Conservation (phyloP, 2,797 vertebrate species). For the Heteromormyrus szaboi region DNA sequence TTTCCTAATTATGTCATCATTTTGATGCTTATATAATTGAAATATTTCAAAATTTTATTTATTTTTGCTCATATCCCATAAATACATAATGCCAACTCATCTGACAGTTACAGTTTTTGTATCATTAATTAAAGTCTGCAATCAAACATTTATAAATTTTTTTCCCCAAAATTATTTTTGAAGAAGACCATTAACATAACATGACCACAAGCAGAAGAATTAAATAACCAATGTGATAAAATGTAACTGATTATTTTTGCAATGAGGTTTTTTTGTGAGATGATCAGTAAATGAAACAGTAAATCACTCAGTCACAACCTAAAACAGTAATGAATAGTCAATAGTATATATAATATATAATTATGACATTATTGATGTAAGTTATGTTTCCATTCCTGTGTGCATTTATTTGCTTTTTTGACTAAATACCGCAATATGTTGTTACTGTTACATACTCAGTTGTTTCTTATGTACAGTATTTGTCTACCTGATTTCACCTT, state of each 20-base stretch:
- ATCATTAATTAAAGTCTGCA: not conserved
- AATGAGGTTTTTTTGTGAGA: not conserved
- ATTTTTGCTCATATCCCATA: not conserved
- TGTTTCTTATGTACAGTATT: not conserved
- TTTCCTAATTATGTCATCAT: not conserved
- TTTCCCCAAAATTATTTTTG: not conserved
- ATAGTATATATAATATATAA: not conserved
- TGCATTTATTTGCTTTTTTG: conserved; percentile 2
- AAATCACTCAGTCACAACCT: not conserved
- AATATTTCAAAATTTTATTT: not conserved
- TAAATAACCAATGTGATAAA: not conserved
- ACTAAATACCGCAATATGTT: not conserved
- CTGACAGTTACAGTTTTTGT: not conserved
- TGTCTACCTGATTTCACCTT: conserved; percentile 17
- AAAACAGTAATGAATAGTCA: not conserved
- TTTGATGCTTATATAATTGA: not conserved
- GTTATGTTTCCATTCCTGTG: not conserved
- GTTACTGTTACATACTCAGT: not conserved
- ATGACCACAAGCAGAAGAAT: not conserved
- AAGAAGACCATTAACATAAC: not conserved
- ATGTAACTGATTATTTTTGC: not conserved
- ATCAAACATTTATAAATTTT: not conserved
- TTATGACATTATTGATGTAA: not conserved
- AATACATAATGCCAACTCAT: not conserved
- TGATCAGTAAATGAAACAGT: not conserved